phyloP scores from a whole-genome alignment of 1,140 invertebrate genomes.

The Plodia interpunctella region DNA sequence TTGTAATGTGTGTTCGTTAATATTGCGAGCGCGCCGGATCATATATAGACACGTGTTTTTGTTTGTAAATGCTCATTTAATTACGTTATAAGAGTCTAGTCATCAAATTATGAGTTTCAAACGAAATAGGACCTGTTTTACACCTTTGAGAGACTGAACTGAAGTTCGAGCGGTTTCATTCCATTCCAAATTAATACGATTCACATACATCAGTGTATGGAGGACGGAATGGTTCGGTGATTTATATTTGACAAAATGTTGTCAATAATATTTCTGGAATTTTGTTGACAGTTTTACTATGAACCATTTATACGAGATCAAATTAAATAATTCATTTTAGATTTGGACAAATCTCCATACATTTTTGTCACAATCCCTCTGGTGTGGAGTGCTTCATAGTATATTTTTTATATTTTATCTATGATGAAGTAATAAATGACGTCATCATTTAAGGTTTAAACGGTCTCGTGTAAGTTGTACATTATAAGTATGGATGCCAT shows the following conservation, averaged over 20 bases:
- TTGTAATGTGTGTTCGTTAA: slow-evolving; percentile 17
- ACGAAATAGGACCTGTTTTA: slow-evolving; percentile 30
- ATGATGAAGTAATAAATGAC: neutral
- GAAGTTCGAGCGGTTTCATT: slow-evolving; percentile 25
- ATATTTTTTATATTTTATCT: neutral
- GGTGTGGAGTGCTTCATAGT: neutral
- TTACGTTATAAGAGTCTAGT: slow-evolving; percentile 74
- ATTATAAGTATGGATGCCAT: slow-evolving; percentile 1
- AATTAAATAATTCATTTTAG: slow-evolving; percentile 1
- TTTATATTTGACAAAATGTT: neutral
- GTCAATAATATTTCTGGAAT: neutral
- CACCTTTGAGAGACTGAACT: slow-evolving; percentile 7
- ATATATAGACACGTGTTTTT: slow-evolving; percentile 44
- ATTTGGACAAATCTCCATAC: neutral
- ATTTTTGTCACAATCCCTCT: neutral
- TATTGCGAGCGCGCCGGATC: slow-evolving; percentile 34
- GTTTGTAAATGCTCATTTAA: slow-evolving; percentile 74
- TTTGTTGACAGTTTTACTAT: neutral
- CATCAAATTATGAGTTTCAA: slow-evolving; percentile 66
- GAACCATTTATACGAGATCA: neutral
- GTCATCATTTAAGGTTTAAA: neutral
- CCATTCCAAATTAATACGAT: slow-evolving; percentile 28
- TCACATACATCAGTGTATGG: slow-evolving; percentile 19
- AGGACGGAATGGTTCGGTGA: slow-evolving; percentile 12
- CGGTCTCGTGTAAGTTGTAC: neutral